phyloP scores from a whole-genome alignment of 2,113 vertebrate species.

The Todiramphus chloris region DNA sequence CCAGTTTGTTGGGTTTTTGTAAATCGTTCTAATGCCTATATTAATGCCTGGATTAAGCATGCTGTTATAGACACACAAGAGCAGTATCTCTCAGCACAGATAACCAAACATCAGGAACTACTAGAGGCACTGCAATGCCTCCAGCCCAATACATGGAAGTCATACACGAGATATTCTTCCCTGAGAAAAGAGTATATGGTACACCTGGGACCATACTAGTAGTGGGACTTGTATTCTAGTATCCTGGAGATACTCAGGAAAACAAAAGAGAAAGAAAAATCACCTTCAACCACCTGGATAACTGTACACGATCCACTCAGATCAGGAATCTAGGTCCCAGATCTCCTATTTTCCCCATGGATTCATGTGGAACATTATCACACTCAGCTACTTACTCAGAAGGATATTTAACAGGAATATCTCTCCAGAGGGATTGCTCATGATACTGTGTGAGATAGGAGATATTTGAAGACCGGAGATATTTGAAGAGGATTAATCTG shows the following conservation, averaged over 20 bases:
- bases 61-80: not conserved
- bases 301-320: not conserved
- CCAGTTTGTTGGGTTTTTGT: not conserved
- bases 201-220: not conserved
- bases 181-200: not conserved
- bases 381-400: slow-evolving; percentile 25
- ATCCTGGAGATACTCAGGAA: not conserved
- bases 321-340: not conserved
- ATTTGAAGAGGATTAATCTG: not conserved
- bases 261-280: not conserved
- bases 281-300: not conserved
- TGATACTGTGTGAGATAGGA: not conserved
- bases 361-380: not conserved
- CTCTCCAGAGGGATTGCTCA: slow-evolving; percentile 11
- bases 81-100: not conserved
- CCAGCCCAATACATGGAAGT: not conserved
- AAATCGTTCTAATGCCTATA: not conserved
- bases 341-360: not conserved
- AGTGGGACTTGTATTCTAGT: not conserved
- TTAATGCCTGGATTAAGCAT: not conserved
- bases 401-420: slow-evolving; percentile 21
- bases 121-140: not conserved
- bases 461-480: not conserved
- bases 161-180: not conserved
- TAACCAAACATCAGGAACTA: not conserved